Conservation (phyloP, 2,797 vertebrate species). For the Zonotrichia albicollis region DNA sequence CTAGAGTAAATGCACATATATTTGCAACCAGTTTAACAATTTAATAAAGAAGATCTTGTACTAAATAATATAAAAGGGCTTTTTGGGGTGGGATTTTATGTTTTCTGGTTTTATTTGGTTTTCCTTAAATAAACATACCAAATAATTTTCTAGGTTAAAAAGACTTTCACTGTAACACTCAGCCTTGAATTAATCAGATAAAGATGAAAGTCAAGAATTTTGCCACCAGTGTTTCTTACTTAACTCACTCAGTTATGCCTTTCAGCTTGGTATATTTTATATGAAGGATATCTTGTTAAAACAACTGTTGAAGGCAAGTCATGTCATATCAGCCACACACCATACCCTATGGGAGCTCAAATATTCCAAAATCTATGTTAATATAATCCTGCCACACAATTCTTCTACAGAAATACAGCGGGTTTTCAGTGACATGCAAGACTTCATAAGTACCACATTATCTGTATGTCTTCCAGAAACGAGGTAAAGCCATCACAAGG, state of each 20-base stretch:
- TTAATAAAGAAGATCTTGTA: background rate
- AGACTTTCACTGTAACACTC: constrained; percentile 62
- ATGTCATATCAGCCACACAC: constrained; percentile 72
- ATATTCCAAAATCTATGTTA: constrained; percentile 73
- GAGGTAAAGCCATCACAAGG: constrained; percentile 46
- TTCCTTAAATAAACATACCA: constrained; percentile 41
- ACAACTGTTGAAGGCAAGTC: constrained; percentile 77
- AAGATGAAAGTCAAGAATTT: constrained; percentile 79
- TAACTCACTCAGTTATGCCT: constrained; percentile 74
- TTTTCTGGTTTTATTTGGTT: background rate
- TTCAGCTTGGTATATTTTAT: constrained; percentile 72
- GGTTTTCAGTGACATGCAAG: constrained; percentile 60
- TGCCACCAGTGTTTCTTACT: constrained; percentile 74
- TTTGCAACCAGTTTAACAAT: background rate
- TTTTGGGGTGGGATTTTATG: background rate
- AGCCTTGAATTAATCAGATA: constrained; percentile 78
- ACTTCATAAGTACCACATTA: constrained; percentile 63
- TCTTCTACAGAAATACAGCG: constrained; percentile 48
- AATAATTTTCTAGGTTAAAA: constrained; percentile 60
- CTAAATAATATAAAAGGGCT: constrained; percentile 2
- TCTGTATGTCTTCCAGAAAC: constrained; percentile 73
- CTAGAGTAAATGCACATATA: background rate
- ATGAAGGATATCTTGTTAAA: constrained; percentile 79
- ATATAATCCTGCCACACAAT: constrained; percentile 70
- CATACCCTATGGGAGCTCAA: constrained; percentile 71